Conservation (phyloP, 2,113 vertebrate species). For the Setophaga kirtlandii region DNA sequence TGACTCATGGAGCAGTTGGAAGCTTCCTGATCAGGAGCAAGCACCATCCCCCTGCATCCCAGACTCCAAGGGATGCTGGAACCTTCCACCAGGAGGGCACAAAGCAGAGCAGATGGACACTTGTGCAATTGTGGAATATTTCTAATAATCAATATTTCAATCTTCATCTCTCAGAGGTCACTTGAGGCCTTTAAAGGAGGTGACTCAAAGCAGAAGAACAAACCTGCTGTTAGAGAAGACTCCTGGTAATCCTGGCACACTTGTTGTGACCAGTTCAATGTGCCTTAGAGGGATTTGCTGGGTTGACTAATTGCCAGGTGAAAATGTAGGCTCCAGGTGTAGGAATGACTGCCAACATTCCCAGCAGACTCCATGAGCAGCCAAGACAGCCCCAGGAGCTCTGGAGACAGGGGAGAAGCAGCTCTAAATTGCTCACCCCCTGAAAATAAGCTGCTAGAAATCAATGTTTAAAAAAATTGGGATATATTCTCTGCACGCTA, state of each 20-base stretch:
- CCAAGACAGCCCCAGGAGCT: background rate
- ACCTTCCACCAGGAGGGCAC: background rate
- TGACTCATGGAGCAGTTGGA: background rate
- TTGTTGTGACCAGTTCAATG: background rate
- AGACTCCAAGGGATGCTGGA: background rate
- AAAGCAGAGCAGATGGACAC: slow-evolving; percentile 17
- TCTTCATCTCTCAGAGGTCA: background rate
- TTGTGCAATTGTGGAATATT: background rate
- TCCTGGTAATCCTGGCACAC: background rate
- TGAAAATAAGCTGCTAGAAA: background rate
- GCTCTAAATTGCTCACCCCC: background rate
- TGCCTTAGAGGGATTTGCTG: background rate
- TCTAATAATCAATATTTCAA: background rate
- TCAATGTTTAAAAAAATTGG: background rate
- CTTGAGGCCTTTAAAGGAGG: background rate
- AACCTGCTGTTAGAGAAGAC: background rate
- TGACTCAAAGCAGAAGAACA: slow-evolving; percentile 12
- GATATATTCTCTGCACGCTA: background rate
- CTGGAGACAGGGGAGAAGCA: background rate
- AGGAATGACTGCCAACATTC: background rate
- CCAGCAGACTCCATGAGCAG: accelerated
- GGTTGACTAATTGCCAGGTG: background rate
- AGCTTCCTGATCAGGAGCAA: background rate
- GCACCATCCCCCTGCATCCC: background rate
- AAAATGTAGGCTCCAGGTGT: background rate